phyloP scores from a whole-genome alignment of 2,888 invertebrate species.

The Teinopalpus imperialis region DNA sequence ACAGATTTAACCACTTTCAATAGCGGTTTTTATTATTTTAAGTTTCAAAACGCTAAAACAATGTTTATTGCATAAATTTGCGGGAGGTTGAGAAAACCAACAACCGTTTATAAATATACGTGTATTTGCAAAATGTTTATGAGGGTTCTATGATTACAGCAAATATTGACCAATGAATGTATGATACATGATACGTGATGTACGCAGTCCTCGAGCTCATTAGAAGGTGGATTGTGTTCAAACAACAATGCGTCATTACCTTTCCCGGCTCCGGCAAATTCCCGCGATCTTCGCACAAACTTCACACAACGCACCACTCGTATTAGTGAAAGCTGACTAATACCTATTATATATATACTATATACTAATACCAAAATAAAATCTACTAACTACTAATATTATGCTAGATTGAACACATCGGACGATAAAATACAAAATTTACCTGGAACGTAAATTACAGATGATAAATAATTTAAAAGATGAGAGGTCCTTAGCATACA shows the following conservation, averaged over 20 bases:
- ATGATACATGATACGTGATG: constrained; percentile 24
- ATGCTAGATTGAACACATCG: constrained; percentile 25
- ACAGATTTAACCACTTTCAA: background rate
- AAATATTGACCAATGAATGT: constrained; percentile 26
- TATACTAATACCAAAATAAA: no score
- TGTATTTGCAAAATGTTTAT: background rate
- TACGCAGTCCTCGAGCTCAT: constrained; percentile 40
- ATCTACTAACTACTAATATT: no score
- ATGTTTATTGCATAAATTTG: background rate
- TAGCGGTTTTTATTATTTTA: background rate
- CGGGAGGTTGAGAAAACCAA: background rate
- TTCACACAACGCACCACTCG: constrained; percentile 40
- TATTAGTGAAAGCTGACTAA: constrained; percentile 60
- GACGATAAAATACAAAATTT: background rate
- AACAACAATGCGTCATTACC: constrained; percentile 61
- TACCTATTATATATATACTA: no score
- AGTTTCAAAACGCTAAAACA: background rate
- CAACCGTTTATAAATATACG: background rate
- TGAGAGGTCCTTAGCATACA: no score
- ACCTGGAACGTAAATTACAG: no score
- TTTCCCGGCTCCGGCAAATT: constrained; percentile 44
- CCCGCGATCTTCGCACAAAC: constrained; percentile 54
- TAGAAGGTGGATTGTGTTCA: constrained; percentile 50
- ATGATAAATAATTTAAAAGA: no score
- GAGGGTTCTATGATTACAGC: constrained; percentile 21